Evolutionary conservation across 2,797 vertebrate species (phyloP).

Genomic region (Neosilurus hyrtlii): DNA sequence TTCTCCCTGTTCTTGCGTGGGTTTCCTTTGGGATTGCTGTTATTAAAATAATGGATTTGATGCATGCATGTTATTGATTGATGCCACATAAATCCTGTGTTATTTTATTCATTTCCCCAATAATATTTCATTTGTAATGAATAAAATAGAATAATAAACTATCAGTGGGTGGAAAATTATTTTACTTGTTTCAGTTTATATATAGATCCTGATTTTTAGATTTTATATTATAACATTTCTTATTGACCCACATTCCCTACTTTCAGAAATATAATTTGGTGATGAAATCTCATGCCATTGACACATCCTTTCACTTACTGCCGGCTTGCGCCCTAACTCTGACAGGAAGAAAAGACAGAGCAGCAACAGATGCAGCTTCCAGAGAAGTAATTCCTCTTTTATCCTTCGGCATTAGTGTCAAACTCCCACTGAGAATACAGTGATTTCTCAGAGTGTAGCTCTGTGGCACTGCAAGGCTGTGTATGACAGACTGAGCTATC

Average conservation of each 20-base stretch:
- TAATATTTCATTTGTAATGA: not conserved
- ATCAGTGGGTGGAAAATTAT: not conserved
- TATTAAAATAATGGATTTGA: not conserved
- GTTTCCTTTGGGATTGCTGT: too few species aligned
- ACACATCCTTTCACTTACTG: slow-evolving; percentile 37
- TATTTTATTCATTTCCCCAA: not conserved
- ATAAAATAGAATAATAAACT: not conserved
- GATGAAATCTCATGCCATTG: slow-evolving; percentile 46
- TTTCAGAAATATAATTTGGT: slow-evolving; percentile 49
- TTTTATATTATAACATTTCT: slow-evolving; percentile 31
- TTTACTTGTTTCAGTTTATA: slow-evolving; percentile 32
- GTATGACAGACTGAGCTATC: slow-evolving; percentile 43
- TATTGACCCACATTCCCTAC: slow-evolving; percentile 38
- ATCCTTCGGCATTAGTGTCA: slow-evolving; percentile 46
- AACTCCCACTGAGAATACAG: slow-evolving; percentile 37
- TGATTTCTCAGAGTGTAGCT: slow-evolving; percentile 41
- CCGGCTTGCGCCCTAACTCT: slow-evolving; percentile 43
- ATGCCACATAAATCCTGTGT: not conserved
- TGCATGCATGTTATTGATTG: not conserved
- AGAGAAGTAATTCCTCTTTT: slow-evolving; percentile 45
- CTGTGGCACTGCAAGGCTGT: slow-evolving; percentile 28
- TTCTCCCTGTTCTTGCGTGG: too few species aligned
- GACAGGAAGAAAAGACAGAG: slow-evolving; percentile 39
- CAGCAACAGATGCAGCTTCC: slow-evolving; percentile 44
- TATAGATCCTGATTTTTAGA: slow-evolving; percentile 14